A percentile compares a stretch with the other conserved stretches of the same genome.
Evolutionary conservation across 1,140 invertebrate genomes (phyloP).

Genomic region (Archivesica marissinica): DNA sequence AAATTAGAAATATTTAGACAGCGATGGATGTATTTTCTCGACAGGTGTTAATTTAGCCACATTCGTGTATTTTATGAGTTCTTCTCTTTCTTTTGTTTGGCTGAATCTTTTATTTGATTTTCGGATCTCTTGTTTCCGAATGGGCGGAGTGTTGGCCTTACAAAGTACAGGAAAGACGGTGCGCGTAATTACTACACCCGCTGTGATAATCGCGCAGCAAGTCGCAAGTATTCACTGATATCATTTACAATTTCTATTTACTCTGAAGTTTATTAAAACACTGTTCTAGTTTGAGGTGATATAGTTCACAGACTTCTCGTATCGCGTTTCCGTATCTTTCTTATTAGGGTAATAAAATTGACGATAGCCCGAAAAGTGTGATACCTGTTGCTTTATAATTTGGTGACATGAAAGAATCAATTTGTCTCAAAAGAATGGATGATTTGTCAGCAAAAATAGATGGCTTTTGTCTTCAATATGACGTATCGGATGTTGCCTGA

Average conservation of each 20-base stretch:
- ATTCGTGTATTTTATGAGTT: slow-evolving; percentile 27
- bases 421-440: slow-evolving; percentile 11
- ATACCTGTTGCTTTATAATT: neutral
- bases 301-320: slow-evolving; percentile 10
- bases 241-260: slow-evolving; percentile 53
- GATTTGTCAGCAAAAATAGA: slow-evolving; percentile 8
- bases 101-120: slow-evolving; percentile 25
- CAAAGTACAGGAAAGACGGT: slow-evolving; percentile 46
- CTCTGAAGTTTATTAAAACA: slow-evolving; percentile 47
- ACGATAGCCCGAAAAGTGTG: neutral
- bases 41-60: slow-evolving; percentile 53
- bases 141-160: slow-evolving; percentile 41
- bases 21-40: slow-evolving; percentile 26
- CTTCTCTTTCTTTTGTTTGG: slow-evolving; percentile 7
- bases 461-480: neutral
- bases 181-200: slow-evolving; percentile 20
- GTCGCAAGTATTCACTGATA: slow-evolving; percentile 35
- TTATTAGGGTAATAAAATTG: slow-evolving; percentile 4
- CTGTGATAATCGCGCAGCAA: slow-evolving; percentile 23
- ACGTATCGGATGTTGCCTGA: neutral
- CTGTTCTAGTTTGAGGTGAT: neutral
- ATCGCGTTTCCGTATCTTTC: slow-evolving; percentile 26
- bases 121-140: slow-evolving; percentile 32
- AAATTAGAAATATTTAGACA: slow-evolving; percentile 42
- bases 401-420: neutral